Evolutionary conservation across 2,888 invertebrate genomes (phyloP).

Genomic region (Galeopsomyia nigrocyanea): DNA sequence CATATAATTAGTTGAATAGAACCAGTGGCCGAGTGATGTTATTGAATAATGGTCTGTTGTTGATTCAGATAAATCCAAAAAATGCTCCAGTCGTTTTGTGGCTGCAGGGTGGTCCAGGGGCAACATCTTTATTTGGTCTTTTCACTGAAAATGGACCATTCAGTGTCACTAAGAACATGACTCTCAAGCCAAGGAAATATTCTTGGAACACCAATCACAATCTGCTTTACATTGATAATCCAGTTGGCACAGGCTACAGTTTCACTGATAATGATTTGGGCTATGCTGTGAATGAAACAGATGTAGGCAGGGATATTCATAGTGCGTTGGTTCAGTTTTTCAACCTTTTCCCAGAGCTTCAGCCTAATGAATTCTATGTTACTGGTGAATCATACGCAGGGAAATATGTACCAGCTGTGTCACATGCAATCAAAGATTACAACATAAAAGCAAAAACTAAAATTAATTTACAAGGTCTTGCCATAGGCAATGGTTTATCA

Average conservation of each 20-base stretch:
- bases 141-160: constrained; percentile 90
- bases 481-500: constrained; percentile 85
- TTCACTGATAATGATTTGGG: constrained; percentile 84
- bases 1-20: constrained; percentile 6
- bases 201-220: constrained; percentile 86
- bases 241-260: constrained; percentile 93
- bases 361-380: constrained; percentile 84
- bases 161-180: constrained; percentile 69
- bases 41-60: constrained; percentile 27
- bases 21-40: neutral
- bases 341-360: constrained; percentile 82
- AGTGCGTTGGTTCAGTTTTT: constrained; percentile 86
- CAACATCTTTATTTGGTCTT: constrained; percentile 83
- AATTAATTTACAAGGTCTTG: constrained; percentile 80
- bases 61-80: constrained; percentile 67
- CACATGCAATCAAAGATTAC: constrained; percentile 80
- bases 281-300: constrained; percentile 83
- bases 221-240: constrained; percentile 92
- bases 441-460: constrained; percentile 73
- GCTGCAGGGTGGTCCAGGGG: constrained; percentile 90
- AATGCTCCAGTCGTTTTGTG: constrained; percentile 83
- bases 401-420: constrained; percentile 83
- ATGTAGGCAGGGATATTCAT: constrained; percentile 86
- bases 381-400: constrained; percentile 94
- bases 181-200: constrained; percentile 76